A percentile compares a stretch with the other conserved stretches of the same genome.
Conservation (phyloP, 2,888 invertebrate genomes). For the Drosophila ezoana region DNA sequence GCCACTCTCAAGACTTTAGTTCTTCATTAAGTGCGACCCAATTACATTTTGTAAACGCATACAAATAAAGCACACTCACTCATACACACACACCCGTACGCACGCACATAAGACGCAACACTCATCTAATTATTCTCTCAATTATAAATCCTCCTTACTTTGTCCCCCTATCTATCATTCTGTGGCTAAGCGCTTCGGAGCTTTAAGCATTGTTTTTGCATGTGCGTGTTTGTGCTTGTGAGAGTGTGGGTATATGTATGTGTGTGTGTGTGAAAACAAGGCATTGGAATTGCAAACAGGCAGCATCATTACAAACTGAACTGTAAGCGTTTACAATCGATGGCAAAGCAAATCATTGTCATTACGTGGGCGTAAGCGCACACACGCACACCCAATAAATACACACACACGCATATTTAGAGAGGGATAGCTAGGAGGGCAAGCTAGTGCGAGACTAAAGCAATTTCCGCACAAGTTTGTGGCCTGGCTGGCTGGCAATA, state of each 20-base stretch:
- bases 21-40: slow-evolving; percentile 56
- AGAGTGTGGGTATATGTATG: background rate
- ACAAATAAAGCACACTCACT: slow-evolving; percentile 31
- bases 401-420: slow-evolving; percentile 10
- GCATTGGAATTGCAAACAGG: slow-evolving; percentile 51
- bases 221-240: background rate
- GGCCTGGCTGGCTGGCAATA: slow-evolving; percentile 52
- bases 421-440: background rate
- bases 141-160: slow-evolving; percentile 58
- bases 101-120: slow-evolving; percentile 29
- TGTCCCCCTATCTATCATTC: slow-evolving; percentile 36
- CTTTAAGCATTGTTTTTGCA: slow-evolving; percentile 36
- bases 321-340: slow-evolving; percentile 64
- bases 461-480: slow-evolving; percentile 72
- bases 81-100: slow-evolving; percentile 2
- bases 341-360: slow-evolving; percentile 73
- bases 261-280: slow-evolving; percentile 23
- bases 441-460: slow-evolving; percentile 23
- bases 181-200: slow-evolving; percentile 42
- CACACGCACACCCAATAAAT: slow-evolving; percentile 47
- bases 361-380: slow-evolving; percentile 67
- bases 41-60: slow-evolving; percentile 46
- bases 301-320: slow-evolving; percentile 59
- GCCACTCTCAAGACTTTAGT: slow-evolving; percentile 33
- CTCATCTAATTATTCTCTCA: slow-evolving; percentile 75